Evolutionary conservation across 1,140 invertebrate genomes (phyloP).

Genomic region (Rhopalosiphum padi): DNA sequence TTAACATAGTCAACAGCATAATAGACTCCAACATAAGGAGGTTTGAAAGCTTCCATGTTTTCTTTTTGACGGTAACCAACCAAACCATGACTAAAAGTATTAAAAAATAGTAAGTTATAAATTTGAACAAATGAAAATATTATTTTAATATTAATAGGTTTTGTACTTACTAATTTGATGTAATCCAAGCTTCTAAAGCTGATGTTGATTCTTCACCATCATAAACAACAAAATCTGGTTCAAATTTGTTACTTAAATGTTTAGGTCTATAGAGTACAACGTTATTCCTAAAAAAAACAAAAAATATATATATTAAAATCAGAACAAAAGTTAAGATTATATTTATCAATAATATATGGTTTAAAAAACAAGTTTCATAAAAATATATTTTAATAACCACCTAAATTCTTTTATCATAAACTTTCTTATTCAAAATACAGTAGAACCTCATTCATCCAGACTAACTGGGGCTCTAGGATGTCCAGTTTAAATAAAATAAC

Average conservation of each 20-base stretch:
- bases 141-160: background rate
- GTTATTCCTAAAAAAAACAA: slow-evolving; percentile 72
- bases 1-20: slow-evolving; percentile 96
- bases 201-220: slow-evolving; percentile 72
- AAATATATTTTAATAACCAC: too few species aligned
- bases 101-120: background rate
- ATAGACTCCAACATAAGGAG: slow-evolving; percentile 90
- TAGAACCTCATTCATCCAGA: too few species aligned
- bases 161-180: slow-evolving; percentile 81
- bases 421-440: too few species aligned
- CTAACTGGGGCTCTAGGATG: too few species aligned
- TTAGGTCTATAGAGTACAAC: slow-evolving; percentile 90
- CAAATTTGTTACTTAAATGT: slow-evolving; percentile 91
- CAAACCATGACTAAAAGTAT: slow-evolving; percentile 79
- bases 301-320: slow-evolving; percentile 17
- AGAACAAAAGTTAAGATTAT: slow-evolving; percentile 38
- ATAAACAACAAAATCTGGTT: slow-evolving; percentile 77
- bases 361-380: too few species aligned
- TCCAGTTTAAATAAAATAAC: too few species aligned
- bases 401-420: too few species aligned
- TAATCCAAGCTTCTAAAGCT: slow-evolving; percentile 83
- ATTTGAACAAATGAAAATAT: background rate
- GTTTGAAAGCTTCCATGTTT: slow-evolving; percentile 84
- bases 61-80: slow-evolving; percentile 88
- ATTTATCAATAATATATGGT: background rate